Evolutionary conservation across 2,797 vertebrate species (phyloP).

Genomic region (Tapera naevia): DNA sequence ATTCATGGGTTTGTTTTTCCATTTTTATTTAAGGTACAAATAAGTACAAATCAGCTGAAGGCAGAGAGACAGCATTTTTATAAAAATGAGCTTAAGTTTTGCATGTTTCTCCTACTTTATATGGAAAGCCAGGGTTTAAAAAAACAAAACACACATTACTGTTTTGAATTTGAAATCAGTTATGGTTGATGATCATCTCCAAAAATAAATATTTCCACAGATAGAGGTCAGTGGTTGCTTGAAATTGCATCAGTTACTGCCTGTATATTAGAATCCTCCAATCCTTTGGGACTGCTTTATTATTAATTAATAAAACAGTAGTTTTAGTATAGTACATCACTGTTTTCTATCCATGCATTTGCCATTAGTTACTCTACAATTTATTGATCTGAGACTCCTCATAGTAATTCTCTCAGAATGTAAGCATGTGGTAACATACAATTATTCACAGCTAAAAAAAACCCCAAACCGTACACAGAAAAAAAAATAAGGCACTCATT

Average conservation of each 20-base stretch:
- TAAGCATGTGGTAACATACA: not conserved
- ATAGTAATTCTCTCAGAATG: slow-evolving; percentile 5
- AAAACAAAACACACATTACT: not conserved
- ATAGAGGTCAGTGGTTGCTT: slow-evolving; percentile 82
- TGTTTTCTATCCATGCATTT: not conserved
- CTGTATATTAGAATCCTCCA: slow-evolving; percentile 57
- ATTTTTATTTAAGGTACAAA: not conserved
- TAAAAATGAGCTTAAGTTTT: not conserved
- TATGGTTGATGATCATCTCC: slow-evolving; percentile 53
- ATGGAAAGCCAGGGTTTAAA: not conserved
- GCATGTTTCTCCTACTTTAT: not conserved
- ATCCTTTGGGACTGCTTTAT: slow-evolving; percentile 73
- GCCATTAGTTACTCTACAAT: not conserved
- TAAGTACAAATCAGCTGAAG: not conserved
- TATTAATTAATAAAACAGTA: slow-evolving; percentile 68
- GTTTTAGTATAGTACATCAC: slow-evolving; percentile 23
- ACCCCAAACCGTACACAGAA: not conserved
- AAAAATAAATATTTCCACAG: slow-evolving; percentile 81
- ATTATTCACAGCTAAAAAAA: not conserved
- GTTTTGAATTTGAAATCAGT: slow-evolving; percentile 58
- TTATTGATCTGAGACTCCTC: slow-evolving; percentile 2
- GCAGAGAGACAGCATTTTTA: not conserved
- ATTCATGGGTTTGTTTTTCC: not conserved
- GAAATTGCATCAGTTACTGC: slow-evolving; percentile 80
- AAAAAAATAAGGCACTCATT: not conserved